These are phyloP conservation scores for Phalangium opilio DNA, from an alignment of 2,888 invertebrate species.

Conservation along the genomic window DNA sequence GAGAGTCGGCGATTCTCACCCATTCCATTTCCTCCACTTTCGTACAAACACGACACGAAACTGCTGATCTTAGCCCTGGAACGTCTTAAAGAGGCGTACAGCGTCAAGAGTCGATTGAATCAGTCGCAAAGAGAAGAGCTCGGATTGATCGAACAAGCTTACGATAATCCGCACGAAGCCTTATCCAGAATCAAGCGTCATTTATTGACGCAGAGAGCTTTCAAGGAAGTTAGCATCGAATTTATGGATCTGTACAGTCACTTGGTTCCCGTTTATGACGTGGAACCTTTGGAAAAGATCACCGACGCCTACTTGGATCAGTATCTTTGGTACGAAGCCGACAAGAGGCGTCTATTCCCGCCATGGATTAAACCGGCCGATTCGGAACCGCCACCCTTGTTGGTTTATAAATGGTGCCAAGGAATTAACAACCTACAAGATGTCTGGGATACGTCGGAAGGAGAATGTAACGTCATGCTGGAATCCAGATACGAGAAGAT, in stretches of 20 bases:
- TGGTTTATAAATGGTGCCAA: conserved; percentile 97
- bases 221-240: conserved; percentile 98
- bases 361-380: conserved; percentile 99
- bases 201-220: conserved; percentile 90
- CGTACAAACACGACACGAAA: conserved; percentile 99
- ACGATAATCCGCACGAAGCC: conserved; percentile 99
- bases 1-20: conserved; percentile 97
- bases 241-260: conserved; percentile 99
- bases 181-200: conserved; percentile 98
- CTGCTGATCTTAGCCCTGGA: conserved; percentile 91
- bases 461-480: conserved; percentile 93
- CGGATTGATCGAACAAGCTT: conserved; percentile 97
- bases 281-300: conserved; percentile 97
- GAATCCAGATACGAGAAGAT: conserved; percentile 96
- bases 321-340: conserved; percentile 98
- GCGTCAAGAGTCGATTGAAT: conserved; percentile 91
- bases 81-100: conserved; percentile 90
- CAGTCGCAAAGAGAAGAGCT: conserved; percentile 98
- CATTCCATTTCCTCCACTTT: conserved; percentile 96
- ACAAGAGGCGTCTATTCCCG: conserved; percentile 88
- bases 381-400: conserved; percentile 69
- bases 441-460: conserved; percentile 97
- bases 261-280: conserved; percentile 96
- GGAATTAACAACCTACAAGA: conserved; percentile 94
- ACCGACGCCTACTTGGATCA: conserved; percentile 99